Base-by-base conservation (phyloP, 2,888 invertebrate genomes). In the Lasioglossum figueresi region DNA sequence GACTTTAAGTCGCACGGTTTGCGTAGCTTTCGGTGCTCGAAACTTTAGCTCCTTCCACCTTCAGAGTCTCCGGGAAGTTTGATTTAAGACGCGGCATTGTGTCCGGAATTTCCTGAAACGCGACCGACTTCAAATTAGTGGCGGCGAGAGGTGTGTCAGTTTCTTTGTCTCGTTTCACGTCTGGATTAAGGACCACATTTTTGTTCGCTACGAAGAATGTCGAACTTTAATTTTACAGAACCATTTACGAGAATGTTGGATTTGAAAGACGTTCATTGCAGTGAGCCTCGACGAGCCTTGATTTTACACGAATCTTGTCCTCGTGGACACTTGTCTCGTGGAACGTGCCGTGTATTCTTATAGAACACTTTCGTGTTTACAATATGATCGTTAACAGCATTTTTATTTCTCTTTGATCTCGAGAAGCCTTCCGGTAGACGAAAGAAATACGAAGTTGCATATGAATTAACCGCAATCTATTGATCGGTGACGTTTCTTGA, bases 1-100 rank as follows among this genome's bases (percentile, higher is more conserved):
- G 66, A 66, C 66, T 66, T 23, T 23, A 37, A 66, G 37, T 66
- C 34, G 66, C 34, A 19, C 66, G 66, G 66, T 66, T 66, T 66
- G 66, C 10, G 66, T 66, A 23, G 66, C 66, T 66, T 23, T 23
- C 19, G 19, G 10, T 0, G 19, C 4, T 23, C 8, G 23, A 34
- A 66, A 66, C 66, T 66, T 34, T 23, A 8, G 0, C 27, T 16
- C 31, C 63, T 16, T 63, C 31, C 63, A 6, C 23, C 34, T 37
- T 66, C 31, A 1, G 34, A 34, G 19, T 66, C 34, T 34, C 23
- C 0, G 66, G 34, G 1, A 23, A 66, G 66, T 34, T 34, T 34
- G 34, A 34, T 34, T 66, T 66, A 66, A 66, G 66, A 66, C 23
- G 34, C 34, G 66, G 10, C 34, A 34, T 34, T 34, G 34, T 66